Evolutionary conservation across 2,113 vertebrate genomes (phyloP).

Genomic region (Halcyon senegalensis): DNA sequence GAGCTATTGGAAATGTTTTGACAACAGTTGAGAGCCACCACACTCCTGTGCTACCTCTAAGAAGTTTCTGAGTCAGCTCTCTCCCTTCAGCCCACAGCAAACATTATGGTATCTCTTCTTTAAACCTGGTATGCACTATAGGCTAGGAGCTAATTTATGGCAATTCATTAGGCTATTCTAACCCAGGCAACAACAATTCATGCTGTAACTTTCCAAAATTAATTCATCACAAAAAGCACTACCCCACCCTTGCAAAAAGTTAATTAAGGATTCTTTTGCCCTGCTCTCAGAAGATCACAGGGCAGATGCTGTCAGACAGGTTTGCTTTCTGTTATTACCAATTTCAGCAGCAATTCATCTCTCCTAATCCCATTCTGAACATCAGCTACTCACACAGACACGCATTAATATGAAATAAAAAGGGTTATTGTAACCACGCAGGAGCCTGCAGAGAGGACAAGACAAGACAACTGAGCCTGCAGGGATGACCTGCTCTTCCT

Average conservation of each 20-base stretch:
- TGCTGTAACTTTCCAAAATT: background rate
- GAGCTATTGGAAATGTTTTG: background rate
- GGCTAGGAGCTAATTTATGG: background rate
- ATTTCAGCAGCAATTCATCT: conserved; percentile 36
- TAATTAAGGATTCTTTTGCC: conserved; percentile 49
- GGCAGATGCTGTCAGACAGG: conserved; percentile 38
- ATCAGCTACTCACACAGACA: background rate
- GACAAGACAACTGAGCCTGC: rapidly evolving
- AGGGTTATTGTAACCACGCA: background rate
- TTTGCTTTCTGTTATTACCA: conserved; percentile 44
- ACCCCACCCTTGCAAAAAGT: conserved; percentile 25
- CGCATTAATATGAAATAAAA: background rate
- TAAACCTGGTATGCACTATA: background rate
- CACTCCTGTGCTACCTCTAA: background rate
- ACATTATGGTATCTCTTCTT: background rate
- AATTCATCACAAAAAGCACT: background rate
- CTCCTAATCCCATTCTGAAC: conserved; percentile 1
- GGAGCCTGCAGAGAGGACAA: background rate
- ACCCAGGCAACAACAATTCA: background rate
- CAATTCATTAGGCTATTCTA: conserved; percentile 21
- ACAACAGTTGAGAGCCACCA: background rate
- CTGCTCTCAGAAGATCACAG: conserved; percentile 34
- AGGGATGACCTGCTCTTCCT: background rate
- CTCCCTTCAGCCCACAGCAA: background rate
- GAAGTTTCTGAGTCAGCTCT: background rate